A percentile compares a stretch with the other conserved stretches of the same genome.
phyloP scores from a whole-genome alignment of 2,888 invertebrate genomes.

The Zelleria hepariella region DNA sequence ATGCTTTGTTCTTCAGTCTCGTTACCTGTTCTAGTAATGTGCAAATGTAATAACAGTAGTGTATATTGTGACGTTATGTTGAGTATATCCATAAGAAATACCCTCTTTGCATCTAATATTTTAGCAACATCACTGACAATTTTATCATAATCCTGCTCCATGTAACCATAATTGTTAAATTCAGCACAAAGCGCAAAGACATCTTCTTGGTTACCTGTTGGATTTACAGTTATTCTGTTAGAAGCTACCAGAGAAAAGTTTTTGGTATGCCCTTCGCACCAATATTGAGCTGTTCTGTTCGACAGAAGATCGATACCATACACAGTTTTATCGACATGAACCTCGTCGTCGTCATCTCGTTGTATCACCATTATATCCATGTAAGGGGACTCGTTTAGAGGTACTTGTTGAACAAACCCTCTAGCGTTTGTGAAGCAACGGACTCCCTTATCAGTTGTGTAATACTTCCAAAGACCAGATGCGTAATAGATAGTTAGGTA shows the following conservation, averaged over 20 bases:
- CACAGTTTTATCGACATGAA: constrained; percentile 43
- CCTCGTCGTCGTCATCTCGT: constrained; percentile 7
- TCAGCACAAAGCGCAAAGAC: constrained; percentile 43
- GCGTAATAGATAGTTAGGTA: constrained; percentile 70
- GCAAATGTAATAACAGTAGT: constrained; percentile 57
- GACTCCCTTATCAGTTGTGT: constrained; percentile 55
- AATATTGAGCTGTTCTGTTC: constrained; percentile 73
- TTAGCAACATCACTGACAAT: constrained; percentile 25
- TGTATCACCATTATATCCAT: constrained; percentile 18
- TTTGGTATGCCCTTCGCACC: constrained; percentile 74
- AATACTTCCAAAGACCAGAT: constrained; percentile 65
- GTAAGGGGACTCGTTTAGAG: constrained; percentile 44
- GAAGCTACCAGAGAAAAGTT: constrained; percentile 64
- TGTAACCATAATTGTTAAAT: constrained; percentile 13
- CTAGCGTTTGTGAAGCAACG: constrained; percentile 75
- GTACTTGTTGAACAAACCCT: constrained; percentile 57
- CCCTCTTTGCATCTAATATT: constrained; percentile 47
- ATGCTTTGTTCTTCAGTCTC: constrained; percentile 28
- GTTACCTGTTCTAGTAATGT: constrained; percentile 28
- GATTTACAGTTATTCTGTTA: constrained; percentile 63
- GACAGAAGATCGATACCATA: constrained; percentile 65
- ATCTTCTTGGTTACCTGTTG: constrained; percentile 41
- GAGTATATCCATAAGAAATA: constrained; percentile 68
- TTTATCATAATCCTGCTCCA: constrained; percentile 17
- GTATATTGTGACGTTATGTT: constrained; percentile 34